Conservation (phyloP, 2,888 invertebrate genomes). For the Desoria tigrina region DNA sequence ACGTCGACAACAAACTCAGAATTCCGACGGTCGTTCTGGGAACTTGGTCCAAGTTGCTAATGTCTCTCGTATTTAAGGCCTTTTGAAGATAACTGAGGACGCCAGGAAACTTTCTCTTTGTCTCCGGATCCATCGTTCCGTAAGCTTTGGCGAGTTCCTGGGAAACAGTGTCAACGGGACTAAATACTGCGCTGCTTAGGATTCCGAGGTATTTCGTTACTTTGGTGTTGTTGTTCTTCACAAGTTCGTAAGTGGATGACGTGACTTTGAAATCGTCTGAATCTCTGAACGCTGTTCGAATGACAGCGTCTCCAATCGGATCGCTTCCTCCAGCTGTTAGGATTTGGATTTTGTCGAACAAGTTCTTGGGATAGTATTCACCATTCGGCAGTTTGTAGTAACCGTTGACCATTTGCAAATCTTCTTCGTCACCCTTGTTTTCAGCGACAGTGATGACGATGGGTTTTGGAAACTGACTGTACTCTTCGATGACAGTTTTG, state of each 20-base stretch:
- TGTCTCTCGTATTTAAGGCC: conserved; percentile 23
- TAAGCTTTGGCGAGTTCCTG: conserved; percentile 9
- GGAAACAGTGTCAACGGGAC: conserved; percentile 17
- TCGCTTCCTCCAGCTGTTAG: conserved; percentile 21
- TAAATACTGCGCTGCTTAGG: conserved; percentile 7
- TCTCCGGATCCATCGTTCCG: neutral
- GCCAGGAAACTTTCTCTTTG: conserved; percentile 24
- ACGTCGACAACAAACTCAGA: conserved; percentile 23
- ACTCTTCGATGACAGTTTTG: conserved; percentile 25
- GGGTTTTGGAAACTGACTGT: conserved; percentile 31
- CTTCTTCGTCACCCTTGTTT: conserved; percentile 22
- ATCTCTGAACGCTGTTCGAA: conserved; percentile 23
- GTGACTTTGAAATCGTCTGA: conserved; percentile 18
- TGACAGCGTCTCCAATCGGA: conserved; percentile 25
- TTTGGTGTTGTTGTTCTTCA: conserved; percentile 13
- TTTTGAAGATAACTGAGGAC: conserved; percentile 29
- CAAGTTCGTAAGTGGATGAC: neutral
- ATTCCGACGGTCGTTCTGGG: conserved; percentile 25
- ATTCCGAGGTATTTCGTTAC: conserved; percentile 18
- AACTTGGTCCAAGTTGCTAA: no score
- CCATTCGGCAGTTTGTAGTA: no score
- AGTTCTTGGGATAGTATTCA: conserved; percentile 27
- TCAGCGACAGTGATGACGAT: conserved; percentile 26
- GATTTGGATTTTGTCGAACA: conserved; percentile 22
- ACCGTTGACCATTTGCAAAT: conserved; percentile 25